Evolutionary conservation across 2,888 invertebrate genomes (phyloP).

Genomic region (Tuta absoluta): DNA sequence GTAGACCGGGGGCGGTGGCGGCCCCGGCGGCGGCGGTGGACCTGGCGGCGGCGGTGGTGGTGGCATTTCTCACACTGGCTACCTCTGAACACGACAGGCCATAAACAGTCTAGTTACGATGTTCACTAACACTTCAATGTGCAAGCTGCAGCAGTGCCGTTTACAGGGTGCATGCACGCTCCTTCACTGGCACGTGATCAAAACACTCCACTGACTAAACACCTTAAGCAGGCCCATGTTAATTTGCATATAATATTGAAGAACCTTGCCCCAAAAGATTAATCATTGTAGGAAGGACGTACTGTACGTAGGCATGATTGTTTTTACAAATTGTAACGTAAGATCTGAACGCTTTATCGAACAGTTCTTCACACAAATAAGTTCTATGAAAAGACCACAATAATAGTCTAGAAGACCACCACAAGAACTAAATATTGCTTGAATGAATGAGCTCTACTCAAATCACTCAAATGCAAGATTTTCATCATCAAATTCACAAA

Average conservation of each 20-base stretch:
- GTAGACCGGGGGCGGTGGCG: slow-evolving; percentile 77
- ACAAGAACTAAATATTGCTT: slow-evolving; percentile 12
- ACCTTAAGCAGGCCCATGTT: slow-evolving; percentile 60
- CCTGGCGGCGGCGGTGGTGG: slow-evolving; percentile 85
- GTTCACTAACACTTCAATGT: slow-evolving; percentile 32
- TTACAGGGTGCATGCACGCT: slow-evolving; percentile 47
- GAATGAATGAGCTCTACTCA: slow-evolving; percentile 32
- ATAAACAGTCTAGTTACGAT: slow-evolving; percentile 41
- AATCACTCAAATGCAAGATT: slow-evolving; percentile 37
- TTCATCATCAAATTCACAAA: slow-evolving; percentile 53
- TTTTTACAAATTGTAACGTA: slow-evolving; percentile 53
- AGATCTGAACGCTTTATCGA: not conserved
- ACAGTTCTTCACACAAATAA: slow-evolving; percentile 19
- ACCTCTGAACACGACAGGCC: slow-evolving; percentile 48
- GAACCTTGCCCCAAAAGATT: slow-evolving; percentile 74
- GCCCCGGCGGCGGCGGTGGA: slow-evolving; percentile 83
- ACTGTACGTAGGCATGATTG: slow-evolving; percentile 72
- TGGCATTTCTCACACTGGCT: slow-evolving; percentile 62
- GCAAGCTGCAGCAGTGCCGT: slow-evolving; percentile 44
- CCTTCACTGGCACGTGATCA: slow-evolving; percentile 57
- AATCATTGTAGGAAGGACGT: slow-evolving; percentile 74
- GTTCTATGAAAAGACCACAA: not conserved
- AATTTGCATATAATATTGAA: slow-evolving; percentile 71
- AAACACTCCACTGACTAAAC: slow-evolving; percentile 59
- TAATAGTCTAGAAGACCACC: slow-evolving; percentile 3